A percentile compares a stretch with the other conserved stretches of the same genome.
phyloP scores from a whole-genome alignment of 2,888 invertebrate species.

The Apotomis capreana region DNA sequence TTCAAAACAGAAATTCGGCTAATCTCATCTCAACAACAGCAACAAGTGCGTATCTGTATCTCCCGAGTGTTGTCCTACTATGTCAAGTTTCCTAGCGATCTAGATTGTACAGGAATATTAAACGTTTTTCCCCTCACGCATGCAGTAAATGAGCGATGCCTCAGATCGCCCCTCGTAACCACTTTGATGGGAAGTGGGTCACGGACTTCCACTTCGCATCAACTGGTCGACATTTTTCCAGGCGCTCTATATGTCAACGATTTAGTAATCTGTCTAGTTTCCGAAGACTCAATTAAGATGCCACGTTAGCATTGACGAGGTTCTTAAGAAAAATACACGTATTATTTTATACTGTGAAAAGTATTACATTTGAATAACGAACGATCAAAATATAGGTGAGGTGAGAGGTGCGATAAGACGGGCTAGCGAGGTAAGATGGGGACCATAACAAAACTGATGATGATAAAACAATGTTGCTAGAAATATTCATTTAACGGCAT shows the following conservation, averaged over 20 bases:
- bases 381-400: no score
- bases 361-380: no score
- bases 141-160: conserved; percentile 23
- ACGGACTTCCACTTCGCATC: conserved; percentile 48
- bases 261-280: conserved; percentile 23
- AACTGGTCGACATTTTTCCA: conserved; percentile 44
- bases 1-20: no score
- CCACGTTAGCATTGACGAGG: not conserved
- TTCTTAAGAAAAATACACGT: not conserved
- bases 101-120: conserved; percentile 11
- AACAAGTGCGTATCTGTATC: not conserved
- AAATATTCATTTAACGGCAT: no score
- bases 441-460: no score
- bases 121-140: not conserved
- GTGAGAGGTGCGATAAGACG: no score
- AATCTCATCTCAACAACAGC: not conserved
- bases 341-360: no score
- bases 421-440: no score
- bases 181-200: conserved; percentile 48
- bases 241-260: conserved; percentile 39
- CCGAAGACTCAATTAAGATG: not conserved
- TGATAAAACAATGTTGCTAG: no score
- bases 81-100: not conserved
- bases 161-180: conserved; percentile 44
- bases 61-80: not conserved